Evolutionary conservation across 2,113 vertebrate species (phyloP).

Genomic region (Ciconia boyciana): DNA sequence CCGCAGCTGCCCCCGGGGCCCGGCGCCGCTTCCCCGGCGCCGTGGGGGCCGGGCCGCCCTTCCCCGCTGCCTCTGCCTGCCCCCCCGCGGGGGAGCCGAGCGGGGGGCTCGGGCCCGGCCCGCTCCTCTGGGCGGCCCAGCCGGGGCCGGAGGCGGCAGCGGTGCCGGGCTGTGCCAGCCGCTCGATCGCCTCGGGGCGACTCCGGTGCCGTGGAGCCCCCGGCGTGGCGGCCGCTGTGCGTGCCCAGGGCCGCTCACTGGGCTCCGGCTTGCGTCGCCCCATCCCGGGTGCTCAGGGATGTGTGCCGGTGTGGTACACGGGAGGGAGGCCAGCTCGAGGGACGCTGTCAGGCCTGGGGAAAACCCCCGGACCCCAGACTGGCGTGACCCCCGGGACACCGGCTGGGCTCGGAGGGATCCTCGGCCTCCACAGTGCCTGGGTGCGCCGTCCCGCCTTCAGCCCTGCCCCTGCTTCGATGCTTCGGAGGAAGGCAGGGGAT

Average conservation of each 20-base stretch:
- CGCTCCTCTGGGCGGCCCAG: neutral
- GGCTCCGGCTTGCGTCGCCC: too few species aligned
- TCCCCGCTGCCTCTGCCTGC: neutral
- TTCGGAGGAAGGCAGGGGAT: neutral
- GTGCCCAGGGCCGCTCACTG: neutral
- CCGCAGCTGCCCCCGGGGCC: neutral
- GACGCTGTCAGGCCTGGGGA: neutral
- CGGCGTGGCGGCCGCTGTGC: neutral
- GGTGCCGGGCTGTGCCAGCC: neutral
- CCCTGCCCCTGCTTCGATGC: neutral
- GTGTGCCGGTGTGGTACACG: neutral
- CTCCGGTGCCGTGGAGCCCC: neutral
- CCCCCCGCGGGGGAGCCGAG: neutral
- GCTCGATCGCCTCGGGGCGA: neutral
- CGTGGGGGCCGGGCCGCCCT: neutral
- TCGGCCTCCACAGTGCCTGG: neutral
- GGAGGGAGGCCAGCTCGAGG: neutral
- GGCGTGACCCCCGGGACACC: accelerated
- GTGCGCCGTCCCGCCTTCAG: neutral
- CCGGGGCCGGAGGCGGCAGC: too few species aligned
- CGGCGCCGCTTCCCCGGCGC: too few species aligned
- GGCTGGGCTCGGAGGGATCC: neutral
- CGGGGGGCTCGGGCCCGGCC: neutral
- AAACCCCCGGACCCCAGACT: too few species aligned
- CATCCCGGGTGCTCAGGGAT: neutral